These are phyloP conservation scores for Corythoichthys intestinalis DNA, from an alignment of 2,113 vertebrate genomes.

Conservation along the genomic window DNA sequence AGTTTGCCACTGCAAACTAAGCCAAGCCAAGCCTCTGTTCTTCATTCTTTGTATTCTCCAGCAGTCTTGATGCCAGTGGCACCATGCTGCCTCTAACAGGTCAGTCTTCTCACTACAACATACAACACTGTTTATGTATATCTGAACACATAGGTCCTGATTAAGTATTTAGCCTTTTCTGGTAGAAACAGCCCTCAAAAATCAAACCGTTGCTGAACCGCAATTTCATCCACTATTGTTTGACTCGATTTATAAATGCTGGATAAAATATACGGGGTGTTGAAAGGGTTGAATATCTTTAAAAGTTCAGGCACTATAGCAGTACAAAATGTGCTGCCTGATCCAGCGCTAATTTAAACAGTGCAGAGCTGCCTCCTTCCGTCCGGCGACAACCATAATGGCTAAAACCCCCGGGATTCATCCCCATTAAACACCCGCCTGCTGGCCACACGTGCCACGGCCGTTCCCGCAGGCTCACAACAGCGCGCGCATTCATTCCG, in stretches of 20 bases:
- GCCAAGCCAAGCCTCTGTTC: no score
- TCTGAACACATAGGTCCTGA: neutral
- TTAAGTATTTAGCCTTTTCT: neutral
- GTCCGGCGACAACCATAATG: conserved; percentile 69
- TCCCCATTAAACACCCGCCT: conserved; percentile 64
- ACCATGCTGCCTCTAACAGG: no score
- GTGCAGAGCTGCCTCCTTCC: conserved; percentile 53
- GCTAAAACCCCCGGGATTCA: conserved; percentile 67
- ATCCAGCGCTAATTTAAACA: conserved; percentile 63
- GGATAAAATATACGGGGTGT: neutral
- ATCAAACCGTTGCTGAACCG: neutral
- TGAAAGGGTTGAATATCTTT: no score
- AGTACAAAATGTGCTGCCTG: neutral
- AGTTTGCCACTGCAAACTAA: no score
- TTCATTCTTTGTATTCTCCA: no score
- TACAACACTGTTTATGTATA: no score
- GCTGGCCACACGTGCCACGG: conserved; percentile 54
- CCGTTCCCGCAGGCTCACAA: conserved; percentile 50
- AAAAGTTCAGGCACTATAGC: no score
- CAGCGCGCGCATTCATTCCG: conserved; percentile 48
- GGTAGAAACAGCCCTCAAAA: no score
- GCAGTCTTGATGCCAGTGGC: no score
- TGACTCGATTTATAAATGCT: neutral
- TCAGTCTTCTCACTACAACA: no score
- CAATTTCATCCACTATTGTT: neutral